phyloP scores from a whole-genome alignment of 2,797 vertebrate species.

The Characodon lateralis region DNA sequence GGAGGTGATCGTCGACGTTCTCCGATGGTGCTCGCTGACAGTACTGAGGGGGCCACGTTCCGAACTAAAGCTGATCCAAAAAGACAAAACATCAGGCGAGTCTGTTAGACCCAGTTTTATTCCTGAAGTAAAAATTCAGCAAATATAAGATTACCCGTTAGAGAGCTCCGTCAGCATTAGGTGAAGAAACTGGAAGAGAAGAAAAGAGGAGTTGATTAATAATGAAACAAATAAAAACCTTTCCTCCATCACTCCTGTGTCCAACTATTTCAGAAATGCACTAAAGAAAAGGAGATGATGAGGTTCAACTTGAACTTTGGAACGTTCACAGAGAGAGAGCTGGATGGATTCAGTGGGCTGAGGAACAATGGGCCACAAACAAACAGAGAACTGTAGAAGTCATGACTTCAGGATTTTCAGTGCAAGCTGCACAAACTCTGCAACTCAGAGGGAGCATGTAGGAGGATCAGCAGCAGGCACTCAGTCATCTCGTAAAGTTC shows the following conservation, averaged over 20 bases:
- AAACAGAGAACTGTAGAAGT: not conserved
- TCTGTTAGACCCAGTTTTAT: not conserved
- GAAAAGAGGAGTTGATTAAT: not conserved
- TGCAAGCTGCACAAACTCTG: not conserved
- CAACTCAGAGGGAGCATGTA: not conserved
- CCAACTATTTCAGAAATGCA: not conserved
- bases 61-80: conserved; percentile 29
- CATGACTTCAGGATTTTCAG: not conserved
- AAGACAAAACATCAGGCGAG: not conserved
- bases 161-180: conserved; percentile 60
- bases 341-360: not conserved
- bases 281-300: not conserved
- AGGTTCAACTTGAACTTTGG: not conserved
- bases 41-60: not conserved
- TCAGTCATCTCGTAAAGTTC: not conserved
- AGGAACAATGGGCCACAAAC: not conserved
- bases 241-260: not conserved
- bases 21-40: conserved; percentile 3
- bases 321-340: not conserved
- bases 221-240: not conserved
- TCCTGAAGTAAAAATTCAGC: not conserved
- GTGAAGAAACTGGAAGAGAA: conserved; percentile 79
- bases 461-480: conserved; percentile 17
- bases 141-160: conserved; percentile 66
- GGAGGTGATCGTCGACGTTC: conserved; percentile 48